phyloP scores from a whole-genome alignment of 2,797 vertebrate genomes.

The Mormyrops boulengeri region DNA sequence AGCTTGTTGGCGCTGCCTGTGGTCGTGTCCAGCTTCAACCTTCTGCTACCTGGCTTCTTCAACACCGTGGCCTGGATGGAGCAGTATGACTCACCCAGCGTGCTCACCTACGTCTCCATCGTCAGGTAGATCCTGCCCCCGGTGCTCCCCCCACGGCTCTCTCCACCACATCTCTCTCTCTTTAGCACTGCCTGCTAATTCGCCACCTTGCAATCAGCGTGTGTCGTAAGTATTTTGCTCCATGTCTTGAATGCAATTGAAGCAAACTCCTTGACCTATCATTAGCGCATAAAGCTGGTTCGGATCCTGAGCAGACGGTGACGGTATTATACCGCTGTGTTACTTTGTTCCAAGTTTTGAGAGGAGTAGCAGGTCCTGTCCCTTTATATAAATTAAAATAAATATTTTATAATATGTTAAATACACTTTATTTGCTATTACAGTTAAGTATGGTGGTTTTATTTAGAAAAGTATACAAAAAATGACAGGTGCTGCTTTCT shows the following conservation, averaged over 20 bases:
- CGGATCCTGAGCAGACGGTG: background rate
- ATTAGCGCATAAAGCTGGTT: background rate
- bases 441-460: too few relatives aligned
- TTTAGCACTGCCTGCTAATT: background rate
- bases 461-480: too few relatives aligned
- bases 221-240: background rate
- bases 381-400: too few relatives aligned
- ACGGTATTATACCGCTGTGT: too few relatives aligned
- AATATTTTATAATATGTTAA: too few relatives aligned
- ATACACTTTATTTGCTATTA: too few relatives aligned
- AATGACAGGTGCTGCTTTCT: too few relatives aligned
- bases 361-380: too few relatives aligned
- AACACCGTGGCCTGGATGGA: conserved; percentile 62
- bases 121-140: conserved; percentile 55
- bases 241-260: background rate
- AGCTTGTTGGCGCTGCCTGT: conserved; percentile 60
- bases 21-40: conserved; percentile 65
- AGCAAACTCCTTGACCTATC: background rate
- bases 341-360: too few relatives aligned
- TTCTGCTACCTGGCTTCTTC: conserved; percentile 68
- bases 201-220: background rate
- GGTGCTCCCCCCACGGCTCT: background rate
- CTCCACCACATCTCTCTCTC: background rate
- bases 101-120: conserved; percentile 66
- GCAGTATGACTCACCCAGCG: conserved; percentile 55